Base-by-base conservation (phyloP, 2,797 vertebrate species). In the Limnodromus scolopaceus region DNA sequence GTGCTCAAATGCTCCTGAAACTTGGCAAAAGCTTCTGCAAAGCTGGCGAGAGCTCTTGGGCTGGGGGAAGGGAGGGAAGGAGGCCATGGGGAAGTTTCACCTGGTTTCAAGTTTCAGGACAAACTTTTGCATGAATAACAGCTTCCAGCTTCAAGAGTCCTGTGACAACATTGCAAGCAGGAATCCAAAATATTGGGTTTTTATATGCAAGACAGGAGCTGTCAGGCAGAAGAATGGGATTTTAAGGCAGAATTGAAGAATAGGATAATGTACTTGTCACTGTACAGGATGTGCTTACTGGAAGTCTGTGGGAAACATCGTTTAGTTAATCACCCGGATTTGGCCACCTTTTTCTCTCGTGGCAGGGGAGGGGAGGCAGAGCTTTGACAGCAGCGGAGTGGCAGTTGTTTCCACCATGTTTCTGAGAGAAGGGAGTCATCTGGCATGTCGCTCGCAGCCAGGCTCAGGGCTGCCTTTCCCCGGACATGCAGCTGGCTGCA, bases 401-500 rank as follows among this genome's bases (percentile, higher is more conserved):
- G 70, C 69, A 24, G 69, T 63, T 64, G 82, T 92, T 95, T 77
- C 79, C 71, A 80, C 63, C 34, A 22, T 13, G 48, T 89, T 97
- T 90, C 16, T 23, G 55, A 36, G 45, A 87, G 85, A 82, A 58
- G 49, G 78, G 77, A 84, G 58, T 86, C 93, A 85, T 91, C 70
- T 87, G 96, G 96, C 81, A 16, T 8, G 3, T 5, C 18, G 54
- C 53, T 48, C 6, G 49, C 84, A 92, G 95, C 85, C 79, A 58
- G 91, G 68, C 89, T 76, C 54, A 15, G 86, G 81, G 96, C 95
- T 54, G 81, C 10, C 4, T 78, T 85, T 93, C 84, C 51, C 76
- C 9, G 43, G 60, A 24, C 18, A 41, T 92, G 82, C 98, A 98
- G 98, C 98, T 98, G 98, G 95, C 87, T 92, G 80, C 98, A 98